Percentiles rank a stretch among this genome's conserved stretches.
Evolutionary conservation across 1,140 invertebrate genomes (phyloP).

Genomic region (Neodiprion lecontei): DNA sequence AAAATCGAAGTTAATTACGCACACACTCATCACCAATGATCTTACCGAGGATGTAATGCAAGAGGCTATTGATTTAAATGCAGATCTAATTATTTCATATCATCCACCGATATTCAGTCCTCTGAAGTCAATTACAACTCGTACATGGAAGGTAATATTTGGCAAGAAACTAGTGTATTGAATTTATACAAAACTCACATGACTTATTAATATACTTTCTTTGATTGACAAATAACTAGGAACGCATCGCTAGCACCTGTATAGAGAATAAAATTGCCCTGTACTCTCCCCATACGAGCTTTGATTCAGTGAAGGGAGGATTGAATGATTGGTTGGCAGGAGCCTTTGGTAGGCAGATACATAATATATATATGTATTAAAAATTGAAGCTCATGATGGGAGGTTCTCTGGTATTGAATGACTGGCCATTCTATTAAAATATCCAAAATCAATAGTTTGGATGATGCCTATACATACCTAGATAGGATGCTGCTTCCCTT

Average conservation of each 20-base stretch:
- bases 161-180: neutral
- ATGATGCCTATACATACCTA: too few species aligned
- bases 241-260: slow-evolving; percentile 81
- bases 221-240: slow-evolving; percentile 71
- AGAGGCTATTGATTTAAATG: slow-evolving; percentile 76
- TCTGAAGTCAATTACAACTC: slow-evolving; percentile 77
- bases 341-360: slow-evolving; percentile 68
- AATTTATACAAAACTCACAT: slow-evolving; percentile 17
- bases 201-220: slow-evolving; percentile 25
- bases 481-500: too few species aligned
- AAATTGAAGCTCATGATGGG: too few species aligned
- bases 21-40: slow-evolving; percentile 93
- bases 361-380: neutral
- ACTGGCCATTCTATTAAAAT: too few species aligned
- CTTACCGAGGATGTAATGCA: slow-evolving; percentile 87
- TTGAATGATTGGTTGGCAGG: slow-evolving; percentile 92
- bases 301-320: slow-evolving; percentile 83
- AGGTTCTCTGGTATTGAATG: too few species aligned
- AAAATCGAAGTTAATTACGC: slow-evolving; percentile 65
- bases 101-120: slow-evolving; percentile 94
- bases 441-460: too few species aligned
- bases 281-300: slow-evolving; percentile 92
- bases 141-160: slow-evolving; percentile 73
- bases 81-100: slow-evolving; percentile 90
- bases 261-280: slow-evolving; percentile 87